Evolutionary conservation across 1,140 invertebrate genomes (phyloP).

Genomic region (Pollicipes pollicipes): DNA sequence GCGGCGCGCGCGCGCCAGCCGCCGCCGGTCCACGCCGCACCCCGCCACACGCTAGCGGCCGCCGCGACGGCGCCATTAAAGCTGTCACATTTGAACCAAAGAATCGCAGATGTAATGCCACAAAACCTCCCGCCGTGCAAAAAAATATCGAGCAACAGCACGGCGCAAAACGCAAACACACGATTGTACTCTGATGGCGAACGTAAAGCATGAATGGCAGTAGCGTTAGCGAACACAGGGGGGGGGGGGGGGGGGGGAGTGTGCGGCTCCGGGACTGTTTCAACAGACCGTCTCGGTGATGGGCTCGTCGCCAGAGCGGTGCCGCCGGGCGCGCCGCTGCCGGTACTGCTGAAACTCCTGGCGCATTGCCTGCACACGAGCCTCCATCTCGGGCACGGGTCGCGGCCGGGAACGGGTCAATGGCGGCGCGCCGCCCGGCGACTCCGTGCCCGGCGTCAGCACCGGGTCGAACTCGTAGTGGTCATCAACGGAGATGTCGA

Average conservation of each 20-base stretch:
- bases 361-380: conserved; percentile 80
- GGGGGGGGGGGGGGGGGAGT: too few relatives aligned
- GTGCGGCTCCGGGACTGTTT: not conserved
- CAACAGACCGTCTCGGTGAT: not conserved
- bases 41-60: too few relatives aligned
- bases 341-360: conserved; percentile 87
- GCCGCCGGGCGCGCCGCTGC: conserved; percentile 54
- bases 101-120: not conserved
- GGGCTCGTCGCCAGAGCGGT: conserved; percentile 22
- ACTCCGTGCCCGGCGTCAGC: conserved; percentile 19
- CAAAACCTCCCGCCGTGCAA: not conserved
- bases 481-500: conserved; percentile 76
- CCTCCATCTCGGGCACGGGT: conserved; percentile 60
- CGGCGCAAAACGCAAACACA: not conserved
- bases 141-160: not conserved
- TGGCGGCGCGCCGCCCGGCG: not conserved
- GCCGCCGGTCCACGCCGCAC: too few relatives aligned
- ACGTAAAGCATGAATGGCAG: not conserved
- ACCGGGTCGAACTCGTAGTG: conserved; percentile 80
- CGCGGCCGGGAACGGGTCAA: conserved; percentile 11
- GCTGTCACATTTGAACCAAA: conserved; percentile 1
- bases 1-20: too few relatives aligned
- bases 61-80: not conserved
- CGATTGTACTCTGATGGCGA: not conserved
- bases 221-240: not conserved